These are phyloP conservation scores for Lerista edwardsae DNA, from an alignment of 2,797 vertebrate species.

Conservation along the genomic window DNA sequence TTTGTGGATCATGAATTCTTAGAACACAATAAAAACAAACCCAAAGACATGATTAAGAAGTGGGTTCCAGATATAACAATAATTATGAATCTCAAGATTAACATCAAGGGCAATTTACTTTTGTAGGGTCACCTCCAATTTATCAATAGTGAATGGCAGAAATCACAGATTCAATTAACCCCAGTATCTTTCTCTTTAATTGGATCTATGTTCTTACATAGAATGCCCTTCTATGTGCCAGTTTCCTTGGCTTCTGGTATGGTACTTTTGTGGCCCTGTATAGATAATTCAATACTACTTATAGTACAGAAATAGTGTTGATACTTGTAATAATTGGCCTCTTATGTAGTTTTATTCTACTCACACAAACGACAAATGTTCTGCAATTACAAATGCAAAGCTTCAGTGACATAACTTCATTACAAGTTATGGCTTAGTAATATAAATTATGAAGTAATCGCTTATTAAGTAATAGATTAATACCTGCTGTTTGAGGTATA, in stretches of 20 bases:
- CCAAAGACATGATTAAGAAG: background rate
- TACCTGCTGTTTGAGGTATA: background rate
- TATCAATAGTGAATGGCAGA: slow-evolving; percentile 4
- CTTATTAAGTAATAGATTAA: too few relatives aligned
- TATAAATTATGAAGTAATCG: too few relatives aligned
- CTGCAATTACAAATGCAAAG: background rate
- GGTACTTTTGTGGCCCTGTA: background rate
- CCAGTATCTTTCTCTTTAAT: background rate
- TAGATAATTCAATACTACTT: background rate
- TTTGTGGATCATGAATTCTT: slow-evolving; percentile 39
- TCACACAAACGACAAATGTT: background rate
- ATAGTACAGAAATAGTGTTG: background rate
- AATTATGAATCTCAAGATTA: slow-evolving; percentile 6
- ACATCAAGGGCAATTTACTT: slow-evolving; percentile 1
- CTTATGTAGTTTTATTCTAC: background rate
- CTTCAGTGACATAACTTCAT: background rate
- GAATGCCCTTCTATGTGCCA: background rate
- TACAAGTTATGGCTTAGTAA: background rate
- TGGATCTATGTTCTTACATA: background rate
- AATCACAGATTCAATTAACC: slow-evolving; percentile 1
- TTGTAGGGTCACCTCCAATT: background rate
- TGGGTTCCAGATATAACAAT: slow-evolving; percentile 3
- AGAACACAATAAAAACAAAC: slow-evolving; percentile 53
- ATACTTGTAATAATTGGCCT: background rate
- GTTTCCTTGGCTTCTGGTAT: slow-evolving; percentile 14